Evolutionary conservation across 2,888 invertebrate species (phyloP), one percentile per base, ranked within the genome.

Genomic region (Spialia ferax): DNA sequence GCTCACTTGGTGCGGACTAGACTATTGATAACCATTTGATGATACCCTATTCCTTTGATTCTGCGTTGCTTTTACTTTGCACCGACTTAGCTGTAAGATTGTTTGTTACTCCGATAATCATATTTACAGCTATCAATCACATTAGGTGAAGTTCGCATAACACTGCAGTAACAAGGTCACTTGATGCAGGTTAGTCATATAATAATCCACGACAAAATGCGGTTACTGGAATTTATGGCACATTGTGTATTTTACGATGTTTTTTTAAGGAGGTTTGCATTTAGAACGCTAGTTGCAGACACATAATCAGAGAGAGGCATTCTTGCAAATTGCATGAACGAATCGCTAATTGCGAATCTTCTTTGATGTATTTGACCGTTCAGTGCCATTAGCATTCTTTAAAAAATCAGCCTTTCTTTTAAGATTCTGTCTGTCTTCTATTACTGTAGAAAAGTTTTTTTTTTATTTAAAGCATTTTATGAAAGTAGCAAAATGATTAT

Each of bases 141-240:
- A 74, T 72, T 73, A 74, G 74, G 70, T 84, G 87, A 86, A 82
- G 81, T 76, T 76, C 71, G 75, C 77, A 81, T 88, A 87, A 88
- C 87, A 85, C 85, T 87, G 85, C 83, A 84, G 83, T 84, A 88
- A 55, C 85, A 87, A 88, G 89, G 88, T 72, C 87, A 85, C 72
- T 71, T 62, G 71, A 82, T 84, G 82, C 83, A 78, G 83, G 85
- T 83, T 82, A 79, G 77, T 70, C 70, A 61, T 48, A 55, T 66
- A 61, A 67, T 48, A 42, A 61, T 54, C 23, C 7, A 52, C 3
- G 79, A 78, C 74, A 76, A 83, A 85, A 83, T 77, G 80, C 79
- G 81, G 83, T 84, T 70, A 72, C 71, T 69, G 66, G 70, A 70
- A 35, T 71, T 69, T 48, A 65, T 22, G 32, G 55, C 75, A 70